Conservation (phyloP, 2,113 vertebrate genomes). For the Heterotis niloticus region DNA sequence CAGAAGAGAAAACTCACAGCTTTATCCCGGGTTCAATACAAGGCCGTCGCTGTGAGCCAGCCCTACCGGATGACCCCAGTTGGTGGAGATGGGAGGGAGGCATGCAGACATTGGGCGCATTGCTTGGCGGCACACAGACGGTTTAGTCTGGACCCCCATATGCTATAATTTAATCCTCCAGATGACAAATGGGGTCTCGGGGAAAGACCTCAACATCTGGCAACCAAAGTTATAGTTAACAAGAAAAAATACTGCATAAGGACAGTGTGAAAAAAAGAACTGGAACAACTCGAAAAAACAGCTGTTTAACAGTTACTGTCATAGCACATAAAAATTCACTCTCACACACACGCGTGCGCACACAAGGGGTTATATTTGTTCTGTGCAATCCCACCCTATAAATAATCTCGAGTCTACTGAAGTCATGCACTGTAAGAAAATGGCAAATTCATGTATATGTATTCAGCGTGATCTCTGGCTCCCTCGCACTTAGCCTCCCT, state of each 20-base stretch:
- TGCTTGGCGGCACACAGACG: not conserved
- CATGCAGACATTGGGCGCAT: not conserved
- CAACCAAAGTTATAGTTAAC: not conserved
- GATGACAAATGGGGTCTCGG: not conserved
- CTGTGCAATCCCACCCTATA: not conserved
- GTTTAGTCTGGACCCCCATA: not conserved
- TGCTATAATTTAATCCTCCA: not conserved
- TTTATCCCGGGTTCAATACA: not conserved
- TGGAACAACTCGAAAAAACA: not conserved
- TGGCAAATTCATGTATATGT: not conserved
- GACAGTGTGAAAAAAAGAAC: not conserved
- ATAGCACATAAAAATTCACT: not conserved
- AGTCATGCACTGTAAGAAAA: not conserved
- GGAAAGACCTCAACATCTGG: constrained; percentile 10
- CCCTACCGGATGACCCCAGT: not conserved
- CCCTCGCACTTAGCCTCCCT: not conserved
- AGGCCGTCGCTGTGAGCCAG: not conserved
- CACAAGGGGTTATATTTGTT: not conserved
- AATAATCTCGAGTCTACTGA: not conserved
- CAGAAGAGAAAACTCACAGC: not conserved
- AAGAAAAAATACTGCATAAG: not conserved
- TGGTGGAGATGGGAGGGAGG: not conserved
- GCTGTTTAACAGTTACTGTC: not conserved
- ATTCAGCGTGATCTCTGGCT: not conserved
- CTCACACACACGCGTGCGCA: no score